Percentiles rank a stretch among this genome's conserved stretches.
These are phyloP conservation scores for Cheirogaleus major DNA, from an alignment of 2,797 vertebrate genomes.

Conservation along the genomic window DNA sequence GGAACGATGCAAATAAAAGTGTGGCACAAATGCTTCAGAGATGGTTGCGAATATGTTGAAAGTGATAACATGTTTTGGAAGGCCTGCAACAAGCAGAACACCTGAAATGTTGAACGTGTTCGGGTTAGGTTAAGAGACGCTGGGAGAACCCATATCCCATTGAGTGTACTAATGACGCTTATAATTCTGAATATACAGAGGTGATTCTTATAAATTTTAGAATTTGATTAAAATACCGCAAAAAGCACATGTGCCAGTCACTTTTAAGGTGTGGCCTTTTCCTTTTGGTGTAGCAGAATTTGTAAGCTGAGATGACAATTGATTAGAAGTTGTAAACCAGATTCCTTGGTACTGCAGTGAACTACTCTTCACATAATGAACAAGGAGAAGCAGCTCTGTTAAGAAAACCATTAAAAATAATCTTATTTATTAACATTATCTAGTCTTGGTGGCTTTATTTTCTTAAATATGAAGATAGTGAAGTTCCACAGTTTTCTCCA, in stretches of 20 bases:
- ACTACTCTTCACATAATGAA: not conserved
- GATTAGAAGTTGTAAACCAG: not conserved
- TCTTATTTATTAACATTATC: not conserved
- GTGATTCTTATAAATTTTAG: not conserved
- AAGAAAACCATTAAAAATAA: not conserved
- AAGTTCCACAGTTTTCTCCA: not conserved
- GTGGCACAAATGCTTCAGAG: too few relatives aligned
- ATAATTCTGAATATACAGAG: not conserved
- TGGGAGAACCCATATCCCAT: not conserved
- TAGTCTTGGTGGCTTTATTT: not conserved
- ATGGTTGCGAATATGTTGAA: too few relatives aligned
- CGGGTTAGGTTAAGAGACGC: too few relatives aligned
- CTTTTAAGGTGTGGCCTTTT: not conserved
- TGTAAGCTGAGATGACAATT: not conserved
- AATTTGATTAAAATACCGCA: not conserved
- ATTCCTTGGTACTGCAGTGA: not conserved
- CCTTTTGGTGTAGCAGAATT: not conserved
- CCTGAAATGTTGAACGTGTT: too few relatives aligned
- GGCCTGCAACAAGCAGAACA: too few relatives aligned
- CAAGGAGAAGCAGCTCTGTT: not conserved
- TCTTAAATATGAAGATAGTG: not conserved
- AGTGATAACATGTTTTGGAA: too few relatives aligned
- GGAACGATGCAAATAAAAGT: too few relatives aligned
- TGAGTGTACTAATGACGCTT: not conserved
- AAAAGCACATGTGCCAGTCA: not conserved